Evolutionary conservation across 2,888 invertebrate species (phyloP), one percentile per base, ranked within the genome.

Genomic region (Drosophila meridiana): DNA sequence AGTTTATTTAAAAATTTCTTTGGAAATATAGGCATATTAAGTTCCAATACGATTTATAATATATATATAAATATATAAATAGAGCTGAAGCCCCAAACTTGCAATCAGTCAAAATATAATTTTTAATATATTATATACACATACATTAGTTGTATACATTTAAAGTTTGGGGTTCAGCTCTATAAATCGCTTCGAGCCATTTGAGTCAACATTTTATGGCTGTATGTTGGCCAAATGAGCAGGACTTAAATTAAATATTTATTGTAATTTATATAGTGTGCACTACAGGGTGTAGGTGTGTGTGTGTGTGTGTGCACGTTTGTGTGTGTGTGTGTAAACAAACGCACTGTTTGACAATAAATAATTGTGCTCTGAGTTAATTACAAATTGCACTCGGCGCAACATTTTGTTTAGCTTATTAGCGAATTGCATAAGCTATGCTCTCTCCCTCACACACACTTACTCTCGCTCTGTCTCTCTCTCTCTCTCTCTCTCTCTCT

Each of bases 281-380:
- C 36, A 9, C 36, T 13, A 8, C 26, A 28, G 26, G 53, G 38
- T 42, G 42, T n/a, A 5, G 0, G 2, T 63, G 38, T 38, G 42
- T 47, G 58, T 40, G 40, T 38, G 59, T 59, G 63, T 73, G 71
- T 59, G 38, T 45, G 48, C 26, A 30, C 52, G 26, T 43, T 42
- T 55, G 61, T 45, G 38, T 68, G 47, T 7, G 11, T 45, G 47
- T 32, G 62, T 56, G 65, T 11, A 36, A 73, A 67, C 59, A 71
- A 43, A 40, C 42, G 26, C 63, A 60, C 55, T 82, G 67, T 87
- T 84, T 87, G 89, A 79, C 87, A 84, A 82, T 84, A 84, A 87
- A 84, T 87, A 84, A 84, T 82, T 84, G 80, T 82, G 88, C 77
- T 71, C 61, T 38, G 70, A 84, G 88, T 89, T 87, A 87, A 85